Evolutionary conservation across 64 coral and sea anemone genomes (phyloP).

Genomic region (Pachyseris speciosa): DNA sequence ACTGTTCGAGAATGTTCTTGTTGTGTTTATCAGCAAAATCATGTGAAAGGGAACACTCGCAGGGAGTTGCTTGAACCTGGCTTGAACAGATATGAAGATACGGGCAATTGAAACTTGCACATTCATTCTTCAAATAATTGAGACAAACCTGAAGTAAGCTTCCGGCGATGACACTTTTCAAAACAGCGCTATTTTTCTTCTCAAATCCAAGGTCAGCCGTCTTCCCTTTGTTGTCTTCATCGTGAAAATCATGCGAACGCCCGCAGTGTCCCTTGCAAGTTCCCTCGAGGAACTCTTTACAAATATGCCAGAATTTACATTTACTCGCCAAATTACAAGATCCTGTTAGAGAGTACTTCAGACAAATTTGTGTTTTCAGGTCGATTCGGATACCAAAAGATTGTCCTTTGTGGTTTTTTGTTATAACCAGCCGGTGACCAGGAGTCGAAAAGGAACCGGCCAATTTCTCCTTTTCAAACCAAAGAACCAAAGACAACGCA

Average conservation of each 20-base stretch:
- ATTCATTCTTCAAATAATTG: conserved; percentile 29
- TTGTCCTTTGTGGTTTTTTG: neutral
- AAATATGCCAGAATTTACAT: conserved; percentile 55
- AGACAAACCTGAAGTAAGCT: conserved; percentile 47
- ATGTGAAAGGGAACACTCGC: neutral
- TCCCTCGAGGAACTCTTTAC: conserved; percentile 50
- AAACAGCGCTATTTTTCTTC: neutral
- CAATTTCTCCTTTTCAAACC: neutral
- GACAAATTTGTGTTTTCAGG: conserved; percentile 32
- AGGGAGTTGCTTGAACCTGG: neutral
- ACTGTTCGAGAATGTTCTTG: conserved; percentile 17
- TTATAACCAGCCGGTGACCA: neutral
- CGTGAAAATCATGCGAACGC: conserved; percentile 54
- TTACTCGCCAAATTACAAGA: neutral
- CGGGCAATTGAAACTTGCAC: neutral
- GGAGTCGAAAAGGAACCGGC: neutral
- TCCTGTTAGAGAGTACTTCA: conserved; percentile 19
- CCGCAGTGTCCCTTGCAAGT: conserved; percentile 26
- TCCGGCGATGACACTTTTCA: conserved; percentile 1
- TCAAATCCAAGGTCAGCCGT: conserved; percentile 22
- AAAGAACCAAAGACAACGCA: neutral
- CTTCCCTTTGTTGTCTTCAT: conserved; percentile 50
- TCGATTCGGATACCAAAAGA: neutral
- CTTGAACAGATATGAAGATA: conserved; percentile 44
- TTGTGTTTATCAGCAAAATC: conserved; percentile 10